These are phyloP conservation scores for Perca schrenkii DNA, from an alignment of 2,113 vertebrate genomes.

Conservation along the genomic window DNA sequence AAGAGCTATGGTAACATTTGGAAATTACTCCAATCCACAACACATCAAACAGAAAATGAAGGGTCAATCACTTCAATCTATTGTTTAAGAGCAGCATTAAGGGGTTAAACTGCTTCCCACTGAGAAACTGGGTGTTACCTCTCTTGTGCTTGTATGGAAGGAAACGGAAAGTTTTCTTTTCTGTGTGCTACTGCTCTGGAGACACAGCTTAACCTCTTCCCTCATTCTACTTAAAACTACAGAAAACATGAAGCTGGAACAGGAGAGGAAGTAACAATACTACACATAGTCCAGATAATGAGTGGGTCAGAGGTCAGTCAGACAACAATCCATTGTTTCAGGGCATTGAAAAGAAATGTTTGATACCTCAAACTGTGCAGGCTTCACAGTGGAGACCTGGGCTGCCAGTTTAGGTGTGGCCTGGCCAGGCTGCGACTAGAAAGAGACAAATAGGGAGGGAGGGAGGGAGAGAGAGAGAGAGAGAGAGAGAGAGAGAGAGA, in stretches of 20 bases:
- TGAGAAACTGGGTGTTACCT: constrained; percentile 43
- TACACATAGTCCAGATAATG: constrained; percentile 15
- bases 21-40: not conserved
- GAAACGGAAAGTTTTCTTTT: constrained; percentile 58
- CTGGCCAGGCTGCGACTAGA: constrained; percentile 79
- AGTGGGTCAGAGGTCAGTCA: constrained; percentile 32
- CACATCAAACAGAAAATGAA: not conserved
- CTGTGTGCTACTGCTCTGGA: not conserved
- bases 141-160: constrained; percentile 42
- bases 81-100: constrained; percentile 29
- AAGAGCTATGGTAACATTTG: not conserved
- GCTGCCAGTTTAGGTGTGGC: constrained; percentile 72
- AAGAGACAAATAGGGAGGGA: constrained; percentile 32
- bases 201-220: not conserved
- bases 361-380: constrained; percentile 83
- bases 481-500: constrained; percentile 34
- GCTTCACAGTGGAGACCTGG: constrained; percentile 75
- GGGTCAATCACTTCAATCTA: not conserved
- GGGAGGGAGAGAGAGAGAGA: constrained; percentile 16
- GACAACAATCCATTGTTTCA: not conserved
- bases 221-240: not conserved
- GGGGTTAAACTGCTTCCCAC: not conserved
- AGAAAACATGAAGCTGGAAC: constrained; percentile 12
- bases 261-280: constrained; percentile 29
- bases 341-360: constrained; percentile 7